Evolutionary conservation across 2,797 vertebrate genomes (phyloP), one percentile per base, ranked within the genome.

Genomic region (Enteromius radiatus): DNA sequence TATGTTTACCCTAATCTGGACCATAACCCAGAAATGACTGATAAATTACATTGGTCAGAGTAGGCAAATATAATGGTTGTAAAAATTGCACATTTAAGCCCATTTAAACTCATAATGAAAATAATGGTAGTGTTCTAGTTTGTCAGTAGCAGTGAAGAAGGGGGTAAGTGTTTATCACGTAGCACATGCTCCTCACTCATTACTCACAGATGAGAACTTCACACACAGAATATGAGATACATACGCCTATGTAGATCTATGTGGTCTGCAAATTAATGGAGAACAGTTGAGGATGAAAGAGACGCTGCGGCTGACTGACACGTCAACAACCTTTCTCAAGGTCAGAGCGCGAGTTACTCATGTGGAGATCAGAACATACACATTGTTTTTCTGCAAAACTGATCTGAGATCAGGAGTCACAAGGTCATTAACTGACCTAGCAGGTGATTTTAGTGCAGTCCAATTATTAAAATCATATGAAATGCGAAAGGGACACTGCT

Each of bases 211-310:
- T 3, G 11, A 12, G 63, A 41, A 54, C n/a, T 79, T 79, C 47
- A 15, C 49, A 26, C 31, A 45, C 11, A 70, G 36, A 70, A 69
- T 79, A 79, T 45, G 19, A 59, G 38, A 69, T 31, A n/a, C 17
- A 43, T 43, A 45, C 1, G 2, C 21, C 8, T 47, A 36, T 80
- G 78, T 33, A 33, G 78, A 43, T 69, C 14, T 11, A 78, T 78
- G 77, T 54, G 47, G 23, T 59, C 26, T 47, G 52, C 19, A 61
- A 59, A 80, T 47, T 10, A 80, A 61, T 61, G 4, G 36, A 43
- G 23, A 79, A 68, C 47, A 68, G 33, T 41, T 0, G 23, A 69
- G 49, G 49, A 31, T 43, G 23, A 45, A 70, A 80, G 33, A 79
- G 52, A 43, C 0, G 2, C 36, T 59, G 67, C 1, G 23, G 26